Evolutionary conservation across 2,113 vertebrate genomes (phyloP).

Genomic region (Kryptolebias marmoratus): DNA sequence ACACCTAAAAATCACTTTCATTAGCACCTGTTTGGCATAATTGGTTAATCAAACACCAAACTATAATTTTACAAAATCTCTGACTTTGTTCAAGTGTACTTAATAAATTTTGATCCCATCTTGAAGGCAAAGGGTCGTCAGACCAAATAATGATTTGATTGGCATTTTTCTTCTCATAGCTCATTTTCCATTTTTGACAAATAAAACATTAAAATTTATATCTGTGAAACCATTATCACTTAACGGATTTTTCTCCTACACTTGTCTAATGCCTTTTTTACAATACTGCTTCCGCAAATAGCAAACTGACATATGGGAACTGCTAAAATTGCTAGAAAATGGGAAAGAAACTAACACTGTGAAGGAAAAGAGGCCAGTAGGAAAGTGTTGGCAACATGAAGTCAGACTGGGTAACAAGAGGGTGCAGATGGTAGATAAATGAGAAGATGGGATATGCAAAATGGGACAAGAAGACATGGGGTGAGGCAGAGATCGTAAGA

Average conservation of each 20-base stretch:
- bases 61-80: neutral
- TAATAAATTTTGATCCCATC: too few relatives aligned
- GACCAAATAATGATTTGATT: too few relatives aligned
- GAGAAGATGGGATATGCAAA: constrained; percentile 30
- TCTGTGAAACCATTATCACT: too few relatives aligned
- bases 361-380: neutral
- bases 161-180: too few relatives aligned
- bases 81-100: too few relatives aligned
- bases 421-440: constrained; percentile 6
- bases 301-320: neutral
- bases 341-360: neutral
- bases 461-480: constrained; percentile 23
- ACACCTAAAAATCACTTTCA: neutral
- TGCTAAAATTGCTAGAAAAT: neutral
- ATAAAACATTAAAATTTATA: too few relatives aligned
- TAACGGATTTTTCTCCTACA: neutral
- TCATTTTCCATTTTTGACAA: too few relatives aligned
- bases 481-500: constrained; percentile 18
- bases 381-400: constrained; percentile 20
- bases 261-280: neutral
- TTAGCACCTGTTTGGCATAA: neutral
- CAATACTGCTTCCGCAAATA: neutral
- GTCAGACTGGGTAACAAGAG: neutral
- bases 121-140: neutral
- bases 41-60: neutral